Evolutionary conservation across 23 tunicate species (phyloP).

Genomic region (Botrylloides violaceus): DNA sequence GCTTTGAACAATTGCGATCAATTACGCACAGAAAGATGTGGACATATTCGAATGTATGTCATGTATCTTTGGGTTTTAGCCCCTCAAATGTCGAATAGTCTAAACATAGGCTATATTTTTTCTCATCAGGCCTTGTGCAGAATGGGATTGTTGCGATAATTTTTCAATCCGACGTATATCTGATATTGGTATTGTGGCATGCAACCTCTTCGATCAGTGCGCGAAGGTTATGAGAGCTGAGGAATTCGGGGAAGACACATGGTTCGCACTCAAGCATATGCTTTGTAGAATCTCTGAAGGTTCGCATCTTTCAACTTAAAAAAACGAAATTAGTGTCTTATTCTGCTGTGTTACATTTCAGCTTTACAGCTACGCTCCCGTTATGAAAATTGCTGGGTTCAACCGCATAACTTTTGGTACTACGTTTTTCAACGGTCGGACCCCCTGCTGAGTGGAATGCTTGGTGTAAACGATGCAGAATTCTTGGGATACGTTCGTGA

Average conservation of each 20-base stretch:
- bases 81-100: no score
- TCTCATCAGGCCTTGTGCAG: no score
- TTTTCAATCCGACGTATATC: background rate
- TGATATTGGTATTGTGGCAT: background rate
- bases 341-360: background rate
- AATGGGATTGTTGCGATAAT: background rate
- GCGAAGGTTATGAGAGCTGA: background rate
- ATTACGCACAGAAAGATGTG: no score
- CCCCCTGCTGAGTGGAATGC: conserved; percentile 18
- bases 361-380: conserved; percentile 3
- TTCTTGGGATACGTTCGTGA: conserved; percentile 8
- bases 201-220: conserved; percentile 7
- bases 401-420: conserved; percentile 18
- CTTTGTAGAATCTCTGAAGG: conserved; percentile 9
- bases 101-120: no score
- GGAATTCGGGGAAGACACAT: conserved; percentile 11
- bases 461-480: background rate
- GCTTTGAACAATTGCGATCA: background rate
- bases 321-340: no score
- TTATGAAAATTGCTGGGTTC: background rate
- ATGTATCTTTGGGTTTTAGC: no score
- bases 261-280: conserved; percentile 5
- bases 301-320: background rate
- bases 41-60: no score
- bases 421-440: conserved; percentile 21